Percentiles rank a stretch among this genome's conserved stretches.
phyloP scores from a whole-genome alignment of 1,140 invertebrate genomes.

The Limonius californicus region DNA sequence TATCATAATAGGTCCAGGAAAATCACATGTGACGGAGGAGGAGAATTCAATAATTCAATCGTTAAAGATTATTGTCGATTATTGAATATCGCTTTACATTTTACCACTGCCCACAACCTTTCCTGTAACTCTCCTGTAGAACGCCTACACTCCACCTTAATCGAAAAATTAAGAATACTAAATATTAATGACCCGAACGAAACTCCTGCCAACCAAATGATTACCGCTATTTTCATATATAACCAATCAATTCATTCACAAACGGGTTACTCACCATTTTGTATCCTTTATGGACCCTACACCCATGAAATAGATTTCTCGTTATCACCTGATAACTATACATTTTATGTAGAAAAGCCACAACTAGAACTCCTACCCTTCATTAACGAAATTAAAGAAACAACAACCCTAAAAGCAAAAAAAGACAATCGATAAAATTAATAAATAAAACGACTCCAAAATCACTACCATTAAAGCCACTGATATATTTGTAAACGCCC shows the following conservation, averaged over 20 bases:
- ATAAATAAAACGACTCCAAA: too few species aligned
- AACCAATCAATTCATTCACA: background rate
- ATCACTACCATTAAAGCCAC: too few species aligned
- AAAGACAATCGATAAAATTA: too few species aligned
- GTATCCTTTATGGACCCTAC: too few species aligned
- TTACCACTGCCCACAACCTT: constrained; percentile 8
- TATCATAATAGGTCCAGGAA: constrained; percentile 15
- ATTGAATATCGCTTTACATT: constrained; percentile 26
- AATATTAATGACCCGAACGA: too few species aligned
- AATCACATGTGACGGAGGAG: constrained; percentile 23
- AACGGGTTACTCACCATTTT: background rate
- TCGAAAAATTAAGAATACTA: constrained; percentile 13
- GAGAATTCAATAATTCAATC: constrained; percentile 15
- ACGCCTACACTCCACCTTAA: constrained; percentile 17
- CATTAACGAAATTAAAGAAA: too few species aligned
- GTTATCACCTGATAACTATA: too few species aligned
- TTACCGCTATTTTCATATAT: background rate
- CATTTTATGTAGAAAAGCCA: too few species aligned
- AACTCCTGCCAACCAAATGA: background rate
- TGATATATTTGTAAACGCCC: too few species aligned
- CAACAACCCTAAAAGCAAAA: too few species aligned
- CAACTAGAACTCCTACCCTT: too few species aligned
- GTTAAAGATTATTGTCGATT: constrained; percentile 22
- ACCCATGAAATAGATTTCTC: too few species aligned
- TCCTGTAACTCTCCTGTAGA: constrained; percentile 12